Evolutionary conservation across 2,888 invertebrate genomes (phyloP), one percentile per base, ranked within the genome.

Genomic region (Gandaritis pyraliata): DNA sequence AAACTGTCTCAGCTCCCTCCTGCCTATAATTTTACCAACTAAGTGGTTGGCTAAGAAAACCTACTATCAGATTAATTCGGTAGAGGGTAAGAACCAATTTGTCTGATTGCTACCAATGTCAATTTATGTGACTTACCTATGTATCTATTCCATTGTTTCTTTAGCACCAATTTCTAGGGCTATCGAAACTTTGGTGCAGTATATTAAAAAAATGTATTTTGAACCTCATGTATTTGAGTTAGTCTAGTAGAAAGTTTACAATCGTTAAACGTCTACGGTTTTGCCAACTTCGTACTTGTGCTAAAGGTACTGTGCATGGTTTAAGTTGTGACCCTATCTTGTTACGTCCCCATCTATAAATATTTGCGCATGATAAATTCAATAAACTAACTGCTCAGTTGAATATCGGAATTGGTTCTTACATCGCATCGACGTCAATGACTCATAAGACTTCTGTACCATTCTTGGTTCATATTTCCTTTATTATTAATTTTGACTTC

Each of bases 41-140:
- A 83, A 90, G 90, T 86, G 88, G 88, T 84, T 82, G 81, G 77
- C 85, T 88, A 89, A 91, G 90, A 89, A 90, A 91, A 89, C 87
- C 90, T 88, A 86, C 87, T 81, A 86, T 88, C 78, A 85, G 87
- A 92, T 91, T 90, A 92, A 92, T 92, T 90, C 85, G 79, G 85
- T 85, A 83, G 87, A 88, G 90, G 91, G 87, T 82, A 79, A 85
- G 86, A 92, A 86, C 88, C 93, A 93, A 93, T 93, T 93, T 93
- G 93, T 92, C 92, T 93, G 93, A 93, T 93, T 93, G 92, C 90
- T 86, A 83, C 86, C 86, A 75, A 85, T 90, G 83, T 86, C 86
- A 85, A 87, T 88, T 84, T 86, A 84, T 86, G 81, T 87, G 84
- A 81, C 80, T 80, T 80, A 86, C 82, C 86, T 88, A 88, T 87